Conservation (phyloP, 1,140 invertebrate species). For the Papilio polyxenes region DNA sequence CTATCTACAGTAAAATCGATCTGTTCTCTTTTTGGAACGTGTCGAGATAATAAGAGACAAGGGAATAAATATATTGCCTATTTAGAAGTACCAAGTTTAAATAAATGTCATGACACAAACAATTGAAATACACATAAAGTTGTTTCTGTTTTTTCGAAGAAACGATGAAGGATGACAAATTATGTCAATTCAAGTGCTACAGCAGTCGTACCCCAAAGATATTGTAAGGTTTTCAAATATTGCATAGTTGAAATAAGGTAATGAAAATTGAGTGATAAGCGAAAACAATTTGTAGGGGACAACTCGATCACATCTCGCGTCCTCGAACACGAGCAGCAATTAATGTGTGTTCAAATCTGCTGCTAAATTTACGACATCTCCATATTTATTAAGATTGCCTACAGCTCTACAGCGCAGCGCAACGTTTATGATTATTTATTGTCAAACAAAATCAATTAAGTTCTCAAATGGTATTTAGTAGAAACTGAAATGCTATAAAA, state of each 20-base stretch:
- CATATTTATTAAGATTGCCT: constrained; percentile 37
- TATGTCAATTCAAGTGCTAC: background rate
- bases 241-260: background rate
- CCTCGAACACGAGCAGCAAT: constrained; percentile 28
- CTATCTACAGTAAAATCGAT: background rate
- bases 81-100: too few species aligned
- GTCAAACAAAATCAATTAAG: constrained; percentile 12
- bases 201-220: background rate
- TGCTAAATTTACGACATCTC: constrained; percentile 47
- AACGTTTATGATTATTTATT: constrained; percentile 1
- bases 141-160: too few species aligned
- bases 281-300: constrained; percentile 27
- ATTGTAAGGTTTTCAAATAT: background rate
- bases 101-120: too few species aligned
- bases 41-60: background rate
- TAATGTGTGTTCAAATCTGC: constrained; percentile 45
- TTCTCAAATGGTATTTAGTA: background rate
- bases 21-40: background rate
- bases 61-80: too few species aligned
- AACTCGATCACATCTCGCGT: constrained; percentile 7
- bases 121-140: too few species aligned
- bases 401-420: background rate
- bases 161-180: background rate
- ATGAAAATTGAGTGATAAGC: background rate
- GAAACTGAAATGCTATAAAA: background rate